Conservation (phyloP, 2,113 vertebrate genomes). For the Hippoglossus stenolepis region DNA sequence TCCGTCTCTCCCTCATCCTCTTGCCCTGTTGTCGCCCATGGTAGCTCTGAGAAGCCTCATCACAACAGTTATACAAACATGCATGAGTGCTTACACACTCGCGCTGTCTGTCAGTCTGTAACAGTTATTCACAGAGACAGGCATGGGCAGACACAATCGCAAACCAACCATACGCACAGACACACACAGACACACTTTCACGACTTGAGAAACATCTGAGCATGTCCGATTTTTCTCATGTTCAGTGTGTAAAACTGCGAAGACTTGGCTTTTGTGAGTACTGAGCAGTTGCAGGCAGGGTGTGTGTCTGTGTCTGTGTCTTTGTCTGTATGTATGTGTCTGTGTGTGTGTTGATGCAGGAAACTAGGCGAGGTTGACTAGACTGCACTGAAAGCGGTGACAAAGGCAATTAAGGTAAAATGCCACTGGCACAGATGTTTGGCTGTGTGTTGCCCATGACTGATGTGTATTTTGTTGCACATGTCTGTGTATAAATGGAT, state of each 20-base stretch:
- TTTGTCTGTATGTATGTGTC: not conserved
- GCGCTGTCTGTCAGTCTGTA: not conserved
- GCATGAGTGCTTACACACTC: not conserved
- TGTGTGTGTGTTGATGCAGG: conserved; percentile 25
- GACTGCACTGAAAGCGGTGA: conserved; percentile 58
- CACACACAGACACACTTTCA: conserved; percentile 9
- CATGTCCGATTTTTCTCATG: not conserved
- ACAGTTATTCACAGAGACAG: conserved; percentile 17
- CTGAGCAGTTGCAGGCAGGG: not conserved
- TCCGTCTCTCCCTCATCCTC: not conserved
- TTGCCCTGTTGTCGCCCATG: not conserved
- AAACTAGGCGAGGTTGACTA: conserved; percentile 25
- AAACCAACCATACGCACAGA: conserved; percentile 13
- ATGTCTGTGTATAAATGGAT: conserved; percentile 34
- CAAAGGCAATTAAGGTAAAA: conserved; percentile 70
- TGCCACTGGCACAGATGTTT: conserved; percentile 47
- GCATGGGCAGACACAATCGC: conserved; percentile 8
- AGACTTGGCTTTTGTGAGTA: conserved; percentile 5
- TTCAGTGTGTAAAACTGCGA: not conserved
- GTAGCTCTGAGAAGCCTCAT: not conserved
- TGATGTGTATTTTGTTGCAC: conserved; percentile 43
- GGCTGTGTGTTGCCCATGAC: conserved; percentile 27
- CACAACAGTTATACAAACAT: not conserved
- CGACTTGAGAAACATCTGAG: conserved; percentile 6
- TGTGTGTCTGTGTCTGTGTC: not conserved